phyloP scores from a whole-genome alignment of 2,797 vertebrate genomes.

The Sciurus carolinensis region DNA sequence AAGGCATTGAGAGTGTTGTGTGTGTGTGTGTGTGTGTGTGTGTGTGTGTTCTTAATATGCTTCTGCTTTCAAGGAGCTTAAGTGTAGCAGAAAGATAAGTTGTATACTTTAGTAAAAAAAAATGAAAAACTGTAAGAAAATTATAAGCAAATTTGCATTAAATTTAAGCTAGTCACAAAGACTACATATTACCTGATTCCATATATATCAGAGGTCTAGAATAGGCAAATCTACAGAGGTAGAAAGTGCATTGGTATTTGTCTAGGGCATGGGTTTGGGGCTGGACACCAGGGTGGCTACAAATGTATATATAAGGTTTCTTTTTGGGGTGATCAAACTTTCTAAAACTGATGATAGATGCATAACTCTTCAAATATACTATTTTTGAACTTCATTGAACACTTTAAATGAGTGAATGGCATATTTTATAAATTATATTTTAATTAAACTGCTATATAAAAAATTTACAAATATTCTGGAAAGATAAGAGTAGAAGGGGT shows the following conservation, averaged over 20 bases:
- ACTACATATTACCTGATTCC: neutral
- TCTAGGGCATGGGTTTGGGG: neutral
- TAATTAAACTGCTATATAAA: constrained; percentile 29
- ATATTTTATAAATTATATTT: neutral
- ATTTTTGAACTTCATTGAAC: neutral
- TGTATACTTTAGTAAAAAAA: constrained; percentile 13
- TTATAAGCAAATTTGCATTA: neutral
- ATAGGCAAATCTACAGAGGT: neutral
- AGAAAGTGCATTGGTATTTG: too few species aligned
- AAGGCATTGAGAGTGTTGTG: neutral
- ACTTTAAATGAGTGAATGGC: neutral
- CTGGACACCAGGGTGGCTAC: neutral
- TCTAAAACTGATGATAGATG: neutral
- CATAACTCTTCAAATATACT: neutral
- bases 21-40: too few species aligned
- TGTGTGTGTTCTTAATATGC: neutral
- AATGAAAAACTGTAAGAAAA: neutral
- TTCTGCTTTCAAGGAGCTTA: constrained; percentile 35
- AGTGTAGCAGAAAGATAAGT: constrained; percentile 3
- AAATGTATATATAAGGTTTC: neutral
- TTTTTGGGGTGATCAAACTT: neutral
- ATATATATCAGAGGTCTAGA: neutral
- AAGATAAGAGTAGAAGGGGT: neutral
- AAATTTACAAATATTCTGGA: neutral
- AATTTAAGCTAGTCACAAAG: constrained; percentile 17